Evolutionary conservation across 53 echinoderm and acorn worm genomes (phyloP), one percentile per base, ranked within the genome.

Genomic region (Paelopatides confundens): DNA sequence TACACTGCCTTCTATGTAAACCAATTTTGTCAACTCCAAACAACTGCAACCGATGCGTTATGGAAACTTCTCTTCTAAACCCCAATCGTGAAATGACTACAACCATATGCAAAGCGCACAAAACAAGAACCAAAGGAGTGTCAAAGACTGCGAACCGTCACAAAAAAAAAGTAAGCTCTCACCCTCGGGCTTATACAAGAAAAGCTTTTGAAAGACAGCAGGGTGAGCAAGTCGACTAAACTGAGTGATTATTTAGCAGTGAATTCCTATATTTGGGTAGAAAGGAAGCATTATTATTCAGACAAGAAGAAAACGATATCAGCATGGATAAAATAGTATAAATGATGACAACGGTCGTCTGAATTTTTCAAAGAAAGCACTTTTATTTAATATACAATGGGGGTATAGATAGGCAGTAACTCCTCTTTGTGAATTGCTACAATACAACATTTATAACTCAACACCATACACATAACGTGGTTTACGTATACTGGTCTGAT

Each of bases 71-170:
- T n/a, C n/a, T n/a, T n/a, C n/a, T n/a, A n/a, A n/a, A n/a, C n/a
- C n/a, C n/a, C n/a, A n/a, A n/a, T n/a, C n/a, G n/a, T 43, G 43
- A 43, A 43, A 43, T 43, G 8, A 8, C 43, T 18, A 33, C 68
- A 68, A 18, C 15, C 68, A 68, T 68, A 14, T 68, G 32, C 68
- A 68, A 18, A 35, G 68, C 68, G 68, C 31, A 32, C 68, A 68
- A 35, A 68, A 31, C 31, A 68, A 43, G 43, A 43, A 43, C 43
- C 43, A 43, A 43, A 43, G 12, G 15, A 68, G 68, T 68, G 33
- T 68, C 30, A 68, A 68, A 68, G 35, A 68, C 28, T 68, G 68
- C 68, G 7, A 11, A 18, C 32, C 68, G 36, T 68, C 43, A 43
- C 9, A 43, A 8, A 35, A 68, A 33, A 68, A 68, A 31, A 68